Conservation (phyloP, 2,797 vertebrate genomes). For the Acanthopagrus latus region DNA sequence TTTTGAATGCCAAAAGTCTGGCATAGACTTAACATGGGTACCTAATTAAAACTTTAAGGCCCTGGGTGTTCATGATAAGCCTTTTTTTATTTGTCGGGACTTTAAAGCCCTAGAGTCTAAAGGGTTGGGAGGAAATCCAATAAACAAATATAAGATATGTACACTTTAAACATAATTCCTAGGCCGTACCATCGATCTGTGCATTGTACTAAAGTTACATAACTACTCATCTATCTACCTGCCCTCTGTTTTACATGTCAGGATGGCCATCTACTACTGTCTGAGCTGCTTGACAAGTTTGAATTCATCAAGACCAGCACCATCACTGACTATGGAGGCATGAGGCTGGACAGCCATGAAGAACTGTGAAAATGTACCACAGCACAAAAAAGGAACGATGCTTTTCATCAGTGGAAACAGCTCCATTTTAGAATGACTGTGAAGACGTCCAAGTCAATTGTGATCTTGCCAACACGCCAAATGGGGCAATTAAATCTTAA, state of each 20-base stretch:
- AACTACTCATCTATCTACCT: not conserved
- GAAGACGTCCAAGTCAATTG: not conserved
- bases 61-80: too few relatives aligned
- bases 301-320: conserved; percentile 80
- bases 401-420: not conserved
- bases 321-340: conserved; percentile 84
- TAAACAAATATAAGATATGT: too few relatives aligned
- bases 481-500: not conserved
- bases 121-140: too few relatives aligned
- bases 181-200: too few relatives aligned
- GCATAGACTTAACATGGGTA: too few relatives aligned
- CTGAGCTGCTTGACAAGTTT: conserved; percentile 79
- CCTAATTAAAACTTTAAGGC: too few relatives aligned
- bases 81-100: too few relatives aligned
- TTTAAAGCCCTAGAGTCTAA: too few relatives aligned
- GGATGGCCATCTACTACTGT: conserved; percentile 79
- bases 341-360: conserved; percentile 76
- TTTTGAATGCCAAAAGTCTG: too few relatives aligned
- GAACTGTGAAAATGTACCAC: conserved; percentile 73
- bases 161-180: too few relatives aligned
- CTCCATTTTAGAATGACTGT: not conserved
- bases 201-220: too few relatives aligned
- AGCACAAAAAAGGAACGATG: not conserved
- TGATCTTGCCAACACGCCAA: not conserved
- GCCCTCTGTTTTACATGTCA: conserved; percentile 57